Percentiles rank a stretch among this genome's conserved stretches.
Conservation (phyloP, 1,140 invertebrate species). For the Sitophilus oryzae region DNA sequence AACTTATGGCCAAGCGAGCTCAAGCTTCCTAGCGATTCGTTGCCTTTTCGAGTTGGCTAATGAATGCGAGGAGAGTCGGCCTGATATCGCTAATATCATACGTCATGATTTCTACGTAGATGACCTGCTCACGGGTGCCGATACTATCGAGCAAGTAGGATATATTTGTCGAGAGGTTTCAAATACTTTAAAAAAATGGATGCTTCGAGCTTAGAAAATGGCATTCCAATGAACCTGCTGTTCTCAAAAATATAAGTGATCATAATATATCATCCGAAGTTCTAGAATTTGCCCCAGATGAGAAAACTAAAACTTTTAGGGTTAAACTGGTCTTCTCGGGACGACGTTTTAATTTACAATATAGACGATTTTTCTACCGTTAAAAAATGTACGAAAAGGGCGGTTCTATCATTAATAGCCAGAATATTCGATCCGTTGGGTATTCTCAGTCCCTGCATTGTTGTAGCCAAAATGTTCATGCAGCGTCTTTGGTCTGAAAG, state of each 20-base stretch:
- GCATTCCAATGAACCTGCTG: constrained; percentile 31
- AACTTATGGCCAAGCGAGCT: constrained; percentile 11
- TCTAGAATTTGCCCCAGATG: too few species aligned
- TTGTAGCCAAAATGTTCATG: constrained; percentile 42
- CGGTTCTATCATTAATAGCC: too few species aligned
- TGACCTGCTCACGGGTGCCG: constrained; percentile 42
- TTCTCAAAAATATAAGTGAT: too few species aligned
- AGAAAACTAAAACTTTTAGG: too few species aligned
- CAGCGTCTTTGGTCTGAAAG: constrained; percentile 44
- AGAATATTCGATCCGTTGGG: constrained; percentile 45
- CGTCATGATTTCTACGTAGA: constrained; percentile 45
- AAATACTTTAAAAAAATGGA: constrained; percentile 17
- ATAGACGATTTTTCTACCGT: too few species aligned
- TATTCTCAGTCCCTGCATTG: constrained; percentile 36
- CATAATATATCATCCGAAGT: too few species aligned
- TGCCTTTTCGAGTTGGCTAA: constrained; percentile 12
- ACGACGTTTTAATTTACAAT: too few species aligned
- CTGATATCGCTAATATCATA: constrained; percentile 31
- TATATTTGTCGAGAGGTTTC: constrained; percentile 24
- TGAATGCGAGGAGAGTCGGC: constrained; percentile 18
- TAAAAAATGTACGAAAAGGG: too few species aligned
- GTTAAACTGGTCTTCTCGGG: too few species aligned
- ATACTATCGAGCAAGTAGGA: constrained; percentile 23
- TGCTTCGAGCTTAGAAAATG: constrained; percentile 30
- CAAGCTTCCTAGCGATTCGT: constrained; percentile 10